A percentile compares a stretch with the other conserved stretches of the same genome.
phyloP scores from a whole-genome alignment of 2,113 vertebrate species.

The Nerophis ophidion region DNA sequence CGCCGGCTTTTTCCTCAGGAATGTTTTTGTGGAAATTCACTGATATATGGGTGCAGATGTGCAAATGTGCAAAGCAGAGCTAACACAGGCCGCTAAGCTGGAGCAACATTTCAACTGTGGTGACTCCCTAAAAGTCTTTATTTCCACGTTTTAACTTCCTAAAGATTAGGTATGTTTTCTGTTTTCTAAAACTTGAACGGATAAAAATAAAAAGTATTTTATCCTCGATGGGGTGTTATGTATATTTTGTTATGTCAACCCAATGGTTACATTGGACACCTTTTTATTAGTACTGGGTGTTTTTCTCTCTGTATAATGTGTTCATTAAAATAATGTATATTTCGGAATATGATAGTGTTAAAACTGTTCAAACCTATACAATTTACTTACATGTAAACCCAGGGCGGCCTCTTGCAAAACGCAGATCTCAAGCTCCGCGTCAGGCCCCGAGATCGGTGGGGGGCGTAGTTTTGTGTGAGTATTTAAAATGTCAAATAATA shows the following conservation, averaged over 20 bases:
- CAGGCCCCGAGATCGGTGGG: no score
- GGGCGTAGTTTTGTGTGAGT: no score
- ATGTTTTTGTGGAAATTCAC: constrained; percentile 64
- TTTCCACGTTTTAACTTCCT: constrained; percentile 42
- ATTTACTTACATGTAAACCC: not conserved
- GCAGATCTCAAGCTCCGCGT: no score
- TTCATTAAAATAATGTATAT: no score
- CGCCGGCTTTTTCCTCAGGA: constrained; percentile 64
- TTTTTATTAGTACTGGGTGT: not conserved
- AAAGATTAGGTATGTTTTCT: no score
- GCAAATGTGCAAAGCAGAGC: constrained; percentile 52
- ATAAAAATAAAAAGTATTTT: no score
- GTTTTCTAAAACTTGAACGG: no score
- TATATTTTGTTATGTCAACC: not conserved
- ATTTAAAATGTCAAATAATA: no score
- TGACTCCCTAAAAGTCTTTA: constrained; percentile 53
- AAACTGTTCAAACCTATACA: not conserved
- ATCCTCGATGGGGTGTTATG: no score
- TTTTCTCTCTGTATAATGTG: no score
- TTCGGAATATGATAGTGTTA: no score
- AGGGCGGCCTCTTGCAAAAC: no score
- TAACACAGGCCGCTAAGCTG: constrained; percentile 52
- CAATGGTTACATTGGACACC: not conserved
- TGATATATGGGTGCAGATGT: constrained; percentile 77
- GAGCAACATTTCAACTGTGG: constrained; percentile 50